Evolutionary conservation across 2,797 vertebrate genomes (phyloP), one percentile per base, ranked within the genome.

Genomic region (Rhodeus uyekii): DNA sequence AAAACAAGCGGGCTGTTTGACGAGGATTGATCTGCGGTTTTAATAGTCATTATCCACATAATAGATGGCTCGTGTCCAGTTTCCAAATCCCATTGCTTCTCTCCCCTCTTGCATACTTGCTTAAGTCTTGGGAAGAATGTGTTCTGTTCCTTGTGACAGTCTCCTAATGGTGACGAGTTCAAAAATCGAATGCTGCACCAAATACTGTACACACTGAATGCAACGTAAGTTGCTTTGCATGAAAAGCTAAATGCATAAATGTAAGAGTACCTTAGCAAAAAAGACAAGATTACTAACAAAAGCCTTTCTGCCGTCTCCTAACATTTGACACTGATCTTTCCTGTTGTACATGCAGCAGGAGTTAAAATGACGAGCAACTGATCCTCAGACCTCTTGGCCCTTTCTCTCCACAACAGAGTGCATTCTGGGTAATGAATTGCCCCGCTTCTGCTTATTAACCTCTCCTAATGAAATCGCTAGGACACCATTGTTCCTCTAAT

Each of bases 391-490:
- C 85, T 84, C 83, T 83, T 77, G 86, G 84, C 82, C 87, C 65
- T 67, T 87, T 86, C 80, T 86, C 69, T 50, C 50, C 84, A 90
- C 87, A 88, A 65, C 91, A 85, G 85, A 80, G 78, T 87, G 90
- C 90, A 76, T 88, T 55, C 84, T 82, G 89, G 91, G 91, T 91
- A 90, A 91, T 90, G 94, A 94, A 94, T 95, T 94, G 90, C 88
- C 75, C 93, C 92, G 93, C 93, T 95, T 94, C 93, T 96, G 93
- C 96, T 96, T 96, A 98, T 98, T 98, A 98, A 96, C 95, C 95
- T 94, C 94, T 90, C 94, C 96, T 98, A 98, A 98, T 98, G 97
- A 96, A 96, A 98, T 96, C 93, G 95, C 96, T 91, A 93, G 92
- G 93, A 95, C 92, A 91, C 94, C 94, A 95, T 96, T 96, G 96